phyloP scores from a whole-genome alignment of 23 tunicate species.

The Styela plicata region DNA sequence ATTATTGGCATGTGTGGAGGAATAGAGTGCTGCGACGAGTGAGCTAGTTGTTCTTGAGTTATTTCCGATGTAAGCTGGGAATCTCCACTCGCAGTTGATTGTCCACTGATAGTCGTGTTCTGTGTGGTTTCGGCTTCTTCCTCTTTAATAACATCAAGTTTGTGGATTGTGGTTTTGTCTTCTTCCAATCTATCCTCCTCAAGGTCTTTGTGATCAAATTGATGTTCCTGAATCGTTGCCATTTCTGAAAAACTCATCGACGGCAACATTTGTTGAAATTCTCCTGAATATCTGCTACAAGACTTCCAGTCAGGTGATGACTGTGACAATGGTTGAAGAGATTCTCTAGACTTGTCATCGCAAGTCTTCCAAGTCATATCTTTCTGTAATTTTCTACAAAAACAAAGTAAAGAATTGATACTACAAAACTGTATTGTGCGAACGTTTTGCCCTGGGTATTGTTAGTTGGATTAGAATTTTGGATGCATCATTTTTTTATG shows the following conservation, averaged over 20 bases:
- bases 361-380: conserved; percentile 6
- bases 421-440: too few relatives aligned
- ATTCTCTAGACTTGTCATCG: conserved; percentile 3
- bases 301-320: conserved; percentile 36
- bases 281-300: conserved; percentile 41
- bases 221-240: conserved; percentile 55
- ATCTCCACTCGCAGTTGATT: conserved; percentile 23
- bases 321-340: conserved; percentile 25
- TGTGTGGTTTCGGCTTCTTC: conserved; percentile 35
- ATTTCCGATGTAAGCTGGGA: conserved; percentile 20
- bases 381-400: conserved; percentile 1
- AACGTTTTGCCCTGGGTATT: too few relatives aligned
- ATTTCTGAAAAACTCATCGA: conserved; percentile 62
- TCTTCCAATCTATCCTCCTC: conserved; percentile 1
- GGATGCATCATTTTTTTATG: too few relatives aligned
- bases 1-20: neutral
- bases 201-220: conserved; percentile 29
- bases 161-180: neutral
- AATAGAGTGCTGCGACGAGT: neutral
- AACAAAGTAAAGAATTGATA: too few relatives aligned
- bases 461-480: too few relatives aligned
- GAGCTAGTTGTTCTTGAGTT: neutral
- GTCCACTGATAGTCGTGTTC: conserved; percentile 3
- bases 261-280: conserved; percentile 59
- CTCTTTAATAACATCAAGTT: neutral